These are phyloP conservation scores for Macroramphosus scolopax DNA, from an alignment of 2,797 vertebrate species.

Conservation along the genomic window DNA sequence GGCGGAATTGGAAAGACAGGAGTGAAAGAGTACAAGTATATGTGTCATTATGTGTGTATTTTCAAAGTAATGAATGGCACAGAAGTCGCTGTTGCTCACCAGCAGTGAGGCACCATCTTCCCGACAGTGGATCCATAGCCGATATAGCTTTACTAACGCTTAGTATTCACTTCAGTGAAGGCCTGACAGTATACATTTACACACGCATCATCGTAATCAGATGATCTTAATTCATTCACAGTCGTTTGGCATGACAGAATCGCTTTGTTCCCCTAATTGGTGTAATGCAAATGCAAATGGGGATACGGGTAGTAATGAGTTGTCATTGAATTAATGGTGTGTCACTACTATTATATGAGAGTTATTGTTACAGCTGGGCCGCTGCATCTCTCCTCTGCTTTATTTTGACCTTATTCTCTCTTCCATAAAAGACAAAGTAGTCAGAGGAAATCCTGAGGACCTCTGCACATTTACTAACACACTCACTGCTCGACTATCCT, in stretches of 20 bases:
- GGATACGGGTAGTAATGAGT: constrained; percentile 69
- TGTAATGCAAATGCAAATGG: constrained; percentile 67
- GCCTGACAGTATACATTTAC: constrained; percentile 43
- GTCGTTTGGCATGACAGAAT: constrained; percentile 54
- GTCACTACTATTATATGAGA: constrained; percentile 53
- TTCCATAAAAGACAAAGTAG: too few relatives aligned
- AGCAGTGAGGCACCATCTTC: too few relatives aligned
- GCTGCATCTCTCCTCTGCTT: constrained; percentile 15
- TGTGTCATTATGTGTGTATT: too few relatives aligned
- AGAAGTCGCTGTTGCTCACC: too few relatives aligned
- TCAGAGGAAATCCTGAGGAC: constrained; percentile 14
- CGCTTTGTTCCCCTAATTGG: constrained; percentile 67
- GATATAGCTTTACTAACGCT: constrained; percentile 9
- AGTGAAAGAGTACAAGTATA: too few relatives aligned
- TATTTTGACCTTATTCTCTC: not conserved
- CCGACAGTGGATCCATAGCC: not conserved
- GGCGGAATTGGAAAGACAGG: too few relatives aligned
- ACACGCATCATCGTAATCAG: constrained; percentile 62
- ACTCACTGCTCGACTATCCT: constrained; percentile 16
- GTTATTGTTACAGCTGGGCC: constrained; percentile 33
- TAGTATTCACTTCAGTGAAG: constrained; percentile 23
- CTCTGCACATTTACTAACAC: constrained; percentile 4
- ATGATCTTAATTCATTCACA: constrained; percentile 72
- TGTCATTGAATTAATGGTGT: constrained; percentile 62
- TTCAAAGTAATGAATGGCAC: too few relatives aligned